Evolutionary conservation across 2,113 vertebrate genomes (phyloP), one percentile per base, ranked within the genome.

Genomic region (Odobenus rosmarus): DNA sequence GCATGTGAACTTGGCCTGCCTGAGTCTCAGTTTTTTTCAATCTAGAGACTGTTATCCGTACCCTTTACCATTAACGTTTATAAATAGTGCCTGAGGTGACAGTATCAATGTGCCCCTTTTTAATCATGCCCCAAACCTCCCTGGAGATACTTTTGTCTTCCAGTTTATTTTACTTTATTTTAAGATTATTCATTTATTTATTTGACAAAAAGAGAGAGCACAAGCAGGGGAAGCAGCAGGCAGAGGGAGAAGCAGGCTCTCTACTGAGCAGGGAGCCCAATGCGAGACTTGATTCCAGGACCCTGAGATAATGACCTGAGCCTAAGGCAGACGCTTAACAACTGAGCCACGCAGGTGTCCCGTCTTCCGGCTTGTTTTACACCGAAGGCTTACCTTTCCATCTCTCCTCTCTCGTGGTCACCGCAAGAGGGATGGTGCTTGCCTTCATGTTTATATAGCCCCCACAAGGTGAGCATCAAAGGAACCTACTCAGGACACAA

Each of bases 21-120:
- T 24, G 39, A 57, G 13, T 69, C 95, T 94, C 64, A 28, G 85
- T 46, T 90, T 97, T 90, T 97, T 97, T 76, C 88, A 88, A 93
- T 93, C 81, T 89, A 72, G 85, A 86, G 76, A 64, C n/a, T 84
- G 84, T 55, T 6, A 62, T 91, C 36, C 28, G 16, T 49, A 84
- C 49, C 9, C 28, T 89, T 72, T 28, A 61, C 31, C 61, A 11
- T 39, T 18, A 18, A 83, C 67, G 7, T 61, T 49, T n/a, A 55
- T 14, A 36, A 7, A 21, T 24, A 62, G 55, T n/a, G 71, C 16
- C 76, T 36, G 18, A 79, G 51, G 33, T 69, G 62, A 72, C 55
- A 39, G 86, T 1, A 64, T 14, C 28, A 33, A 28, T 23, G 14
- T 59, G 51, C 16, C 62, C 7, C 26, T 76, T 90, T 69, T 69